A percentile compares a stretch with the other conserved stretches of the same genome.
Conservation (phyloP, 2,113 vertebrate species). For the Stegastes partitus region DNA sequence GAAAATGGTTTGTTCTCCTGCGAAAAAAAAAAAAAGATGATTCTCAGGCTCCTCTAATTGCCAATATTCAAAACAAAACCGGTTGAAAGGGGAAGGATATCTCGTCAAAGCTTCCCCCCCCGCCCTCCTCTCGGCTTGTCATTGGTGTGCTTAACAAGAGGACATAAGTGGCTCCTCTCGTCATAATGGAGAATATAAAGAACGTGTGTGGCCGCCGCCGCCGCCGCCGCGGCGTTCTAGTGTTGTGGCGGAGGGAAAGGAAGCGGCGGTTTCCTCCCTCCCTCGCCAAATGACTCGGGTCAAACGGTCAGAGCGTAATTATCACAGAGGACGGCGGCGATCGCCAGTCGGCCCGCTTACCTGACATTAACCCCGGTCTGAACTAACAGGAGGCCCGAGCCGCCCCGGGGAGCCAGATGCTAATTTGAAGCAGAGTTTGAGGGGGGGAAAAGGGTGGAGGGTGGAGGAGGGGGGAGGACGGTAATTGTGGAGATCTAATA, state of each 20-base stretch:
- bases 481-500: constrained; percentile 80
- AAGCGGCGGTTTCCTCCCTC: constrained; percentile 64
- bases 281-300: constrained; percentile 75
- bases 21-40: constrained; percentile 41
- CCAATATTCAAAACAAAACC: constrained; percentile 68
- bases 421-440: constrained; percentile 81
- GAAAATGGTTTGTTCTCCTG: constrained; percentile 48
- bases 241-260: constrained; percentile 55
- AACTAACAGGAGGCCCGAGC: constrained; percentile 73
- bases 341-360: constrained; percentile 76
- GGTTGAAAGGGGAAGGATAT: constrained; percentile 56
- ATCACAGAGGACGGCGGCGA: constrained; percentile 68
- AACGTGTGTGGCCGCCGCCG: constrained; percentile 55
- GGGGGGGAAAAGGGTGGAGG: constrained; percentile 20
- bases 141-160: constrained; percentile 73
- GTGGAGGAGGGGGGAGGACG: constrained; percentile 40
- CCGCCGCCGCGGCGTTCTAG: constrained; percentile 32
- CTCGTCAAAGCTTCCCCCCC: constrained; percentile 33
- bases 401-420: constrained; percentile 73
- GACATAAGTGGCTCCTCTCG: constrained; percentile 72
- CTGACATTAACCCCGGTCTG: constrained; percentile 82
- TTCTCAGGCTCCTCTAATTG: constrained; percentile 71
- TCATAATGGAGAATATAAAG: constrained; percentile 72
- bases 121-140: constrained; percentile 52
- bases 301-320: constrained; percentile 84